These are phyloP conservation scores for Sparus aurata DNA, from an alignment of 2,797 vertebrate genomes.

Conservation along the genomic window DNA sequence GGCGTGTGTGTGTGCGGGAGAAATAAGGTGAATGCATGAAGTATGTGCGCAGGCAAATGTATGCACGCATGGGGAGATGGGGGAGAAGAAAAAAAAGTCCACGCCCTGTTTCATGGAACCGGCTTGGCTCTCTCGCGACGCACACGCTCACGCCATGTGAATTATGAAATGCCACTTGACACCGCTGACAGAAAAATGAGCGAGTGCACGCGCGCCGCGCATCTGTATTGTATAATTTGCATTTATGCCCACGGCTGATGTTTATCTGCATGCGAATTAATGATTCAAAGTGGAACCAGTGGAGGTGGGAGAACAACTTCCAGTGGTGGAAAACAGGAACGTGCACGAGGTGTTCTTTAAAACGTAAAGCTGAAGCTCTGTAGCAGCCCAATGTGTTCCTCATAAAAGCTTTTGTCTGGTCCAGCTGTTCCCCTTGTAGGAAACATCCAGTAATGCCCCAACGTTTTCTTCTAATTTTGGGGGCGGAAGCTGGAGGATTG, in stretches of 20 bases:
- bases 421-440: conserved; percentile 38
- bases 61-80: conserved; percentile 41
- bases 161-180: conserved; percentile 62
- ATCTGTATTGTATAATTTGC: conserved; percentile 29
- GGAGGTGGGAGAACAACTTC: conserved; percentile 22
- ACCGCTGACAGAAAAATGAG: conserved; percentile 36
- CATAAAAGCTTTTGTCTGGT: conserved; percentile 30
- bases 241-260: conserved; percentile 15
- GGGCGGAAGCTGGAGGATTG: conserved; percentile 11
- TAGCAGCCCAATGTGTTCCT: conserved; percentile 42
- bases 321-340: conserved; percentile 12
- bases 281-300: conserved; percentile 43
- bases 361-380: neutral
- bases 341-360: conserved; percentile 1
- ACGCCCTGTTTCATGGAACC: conserved; percentile 62
- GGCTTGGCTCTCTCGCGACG: conserved; percentile 33
- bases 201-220: neutral
- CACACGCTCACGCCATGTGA: conserved; percentile 16
- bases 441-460: conserved; percentile 47
- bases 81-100: conserved; percentile 9
- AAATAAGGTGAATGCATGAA: conserved; percentile 35
- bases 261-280: conserved; percentile 50
- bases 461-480: conserved; percentile 37
- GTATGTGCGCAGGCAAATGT: conserved; percentile 38
- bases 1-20: neutral